Percentiles rank a stretch among this genome's conserved stretches.
Conservation (phyloP, 2,797 vertebrate species). For the Sebastes hubbsi region DNA sequence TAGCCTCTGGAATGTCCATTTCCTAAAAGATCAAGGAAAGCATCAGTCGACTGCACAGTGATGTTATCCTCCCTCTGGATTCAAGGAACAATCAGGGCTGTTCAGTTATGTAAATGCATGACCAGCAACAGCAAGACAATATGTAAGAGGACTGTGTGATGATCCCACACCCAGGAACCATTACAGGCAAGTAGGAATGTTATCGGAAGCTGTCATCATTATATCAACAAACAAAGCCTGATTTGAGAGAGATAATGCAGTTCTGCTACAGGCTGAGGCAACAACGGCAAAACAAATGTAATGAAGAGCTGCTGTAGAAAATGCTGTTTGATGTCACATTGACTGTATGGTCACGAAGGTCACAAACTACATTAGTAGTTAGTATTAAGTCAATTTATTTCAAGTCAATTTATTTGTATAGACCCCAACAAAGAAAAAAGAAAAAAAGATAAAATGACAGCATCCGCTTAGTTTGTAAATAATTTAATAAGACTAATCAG, state of each 20-base stretch:
- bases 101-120: background rate
- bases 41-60: background rate
- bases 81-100: background rate
- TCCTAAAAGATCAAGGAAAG: background rate
- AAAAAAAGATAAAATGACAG: background rate
- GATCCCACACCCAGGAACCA: background rate
- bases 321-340: background rate
- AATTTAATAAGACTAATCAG: constrained; percentile 16
- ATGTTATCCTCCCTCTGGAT: background rate
- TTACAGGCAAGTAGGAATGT: background rate
- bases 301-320: background rate
- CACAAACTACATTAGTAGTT: background rate
- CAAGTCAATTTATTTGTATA: too few relatives aligned
- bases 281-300: background rate
- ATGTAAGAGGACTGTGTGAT: background rate
- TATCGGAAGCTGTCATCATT: background rate
- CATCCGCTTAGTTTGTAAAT: background rate
- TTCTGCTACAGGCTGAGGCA: background rate
- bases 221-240: background rate
- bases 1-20: background rate
- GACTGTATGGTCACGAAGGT: background rate
- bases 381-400: too few relatives aligned
- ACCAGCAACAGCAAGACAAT: background rate
- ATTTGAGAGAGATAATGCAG: background rate
- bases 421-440: too few relatives aligned